phyloP scores from a whole-genome alignment of 2,888 invertebrate species.

The Agrochola circellaris region DNA sequence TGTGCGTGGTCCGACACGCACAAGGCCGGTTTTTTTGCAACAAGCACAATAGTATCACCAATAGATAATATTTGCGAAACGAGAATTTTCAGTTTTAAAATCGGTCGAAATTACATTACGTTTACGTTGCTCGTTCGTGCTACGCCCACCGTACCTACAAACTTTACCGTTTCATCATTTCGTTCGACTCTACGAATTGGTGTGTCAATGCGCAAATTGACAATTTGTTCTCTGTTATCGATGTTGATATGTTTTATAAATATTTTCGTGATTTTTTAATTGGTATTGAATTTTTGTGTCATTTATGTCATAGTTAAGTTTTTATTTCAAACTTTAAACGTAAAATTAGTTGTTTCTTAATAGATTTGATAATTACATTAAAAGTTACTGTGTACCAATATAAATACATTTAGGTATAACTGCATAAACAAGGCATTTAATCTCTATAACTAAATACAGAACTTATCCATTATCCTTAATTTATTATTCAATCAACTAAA shows the following conservation, averaged over 20 bases:
- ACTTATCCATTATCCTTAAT: constrained; percentile 6
- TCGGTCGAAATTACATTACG: not conserved
- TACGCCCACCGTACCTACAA: constrained; percentile 26
- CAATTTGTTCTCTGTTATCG: constrained; percentile 31
- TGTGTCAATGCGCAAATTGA: constrained; percentile 37
- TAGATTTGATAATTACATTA: not conserved
- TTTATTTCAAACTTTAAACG: not conserved
- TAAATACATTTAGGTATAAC: not conserved
- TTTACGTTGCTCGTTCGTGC: not conserved
- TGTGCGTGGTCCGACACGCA: no score
- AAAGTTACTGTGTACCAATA: not conserved
- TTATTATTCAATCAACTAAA: constrained; percentile 13
- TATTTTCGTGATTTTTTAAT: not conserved
- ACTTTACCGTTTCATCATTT: constrained; percentile 49
- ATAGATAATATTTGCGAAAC: no score
- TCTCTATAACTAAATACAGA: not conserved
- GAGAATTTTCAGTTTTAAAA: not conserved
- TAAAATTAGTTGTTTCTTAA: not conserved
- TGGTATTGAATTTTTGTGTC: not conserved
- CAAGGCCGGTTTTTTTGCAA: no score
- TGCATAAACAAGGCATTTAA: not conserved
- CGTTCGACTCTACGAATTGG: constrained; percentile 40
- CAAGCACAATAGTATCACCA: not conserved
- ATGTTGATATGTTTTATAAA: not conserved
- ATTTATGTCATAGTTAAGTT: not conserved